Percentiles rank a stretch among this genome's conserved stretches.
Conservation (phyloP, 2,888 invertebrate genomes). For the Busseola fusca region DNA sequence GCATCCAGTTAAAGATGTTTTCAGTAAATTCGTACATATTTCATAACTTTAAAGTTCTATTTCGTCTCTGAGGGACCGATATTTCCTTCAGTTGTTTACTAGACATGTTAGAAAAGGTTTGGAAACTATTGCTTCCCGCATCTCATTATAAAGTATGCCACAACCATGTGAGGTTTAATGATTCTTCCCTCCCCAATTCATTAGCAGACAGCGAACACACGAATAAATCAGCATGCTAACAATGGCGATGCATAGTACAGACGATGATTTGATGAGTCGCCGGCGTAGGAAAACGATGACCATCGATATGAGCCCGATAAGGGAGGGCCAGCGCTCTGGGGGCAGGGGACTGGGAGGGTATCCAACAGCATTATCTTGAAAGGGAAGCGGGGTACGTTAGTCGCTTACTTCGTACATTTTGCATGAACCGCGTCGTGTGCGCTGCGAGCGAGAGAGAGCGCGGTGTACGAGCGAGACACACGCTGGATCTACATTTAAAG, state of each 20-base stretch:
- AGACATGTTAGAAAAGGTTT: background rate
- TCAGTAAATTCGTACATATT: constrained; percentile 48
- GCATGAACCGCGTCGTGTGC: constrained; percentile 79
- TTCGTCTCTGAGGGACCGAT: constrained; percentile 1
- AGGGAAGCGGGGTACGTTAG: constrained; percentile 77
- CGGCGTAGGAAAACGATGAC: constrained; percentile 63
- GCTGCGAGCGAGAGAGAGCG: constrained; percentile 74
- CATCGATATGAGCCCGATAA: constrained; percentile 71
- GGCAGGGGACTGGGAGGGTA: constrained; percentile 56
- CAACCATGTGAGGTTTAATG: background rate
- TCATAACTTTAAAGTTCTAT: constrained; percentile 38
- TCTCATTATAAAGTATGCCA: background rate
- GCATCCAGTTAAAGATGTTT: constrained; percentile 37
- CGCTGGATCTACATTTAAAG: constrained; percentile 88
- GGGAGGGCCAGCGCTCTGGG: constrained; percentile 61
- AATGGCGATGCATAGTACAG: constrained; percentile 56
- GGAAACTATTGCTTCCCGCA: background rate
- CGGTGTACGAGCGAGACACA: constrained; percentile 71
- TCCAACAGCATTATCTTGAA: constrained; percentile 81
- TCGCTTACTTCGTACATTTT: constrained; percentile 84
- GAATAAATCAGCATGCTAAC: constrained; percentile 40
- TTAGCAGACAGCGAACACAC: constrained; percentile 18
- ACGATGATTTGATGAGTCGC: constrained; percentile 67
- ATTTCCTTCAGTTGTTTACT: background rate
- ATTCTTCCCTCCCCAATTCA: background rate